A percentile compares a stretch with the other conserved stretches of the same genome.
These are phyloP conservation scores for Azorinus chamasolen DNA, from an alignment of 2,888 invertebrate species.

Conservation along the genomic window DNA sequence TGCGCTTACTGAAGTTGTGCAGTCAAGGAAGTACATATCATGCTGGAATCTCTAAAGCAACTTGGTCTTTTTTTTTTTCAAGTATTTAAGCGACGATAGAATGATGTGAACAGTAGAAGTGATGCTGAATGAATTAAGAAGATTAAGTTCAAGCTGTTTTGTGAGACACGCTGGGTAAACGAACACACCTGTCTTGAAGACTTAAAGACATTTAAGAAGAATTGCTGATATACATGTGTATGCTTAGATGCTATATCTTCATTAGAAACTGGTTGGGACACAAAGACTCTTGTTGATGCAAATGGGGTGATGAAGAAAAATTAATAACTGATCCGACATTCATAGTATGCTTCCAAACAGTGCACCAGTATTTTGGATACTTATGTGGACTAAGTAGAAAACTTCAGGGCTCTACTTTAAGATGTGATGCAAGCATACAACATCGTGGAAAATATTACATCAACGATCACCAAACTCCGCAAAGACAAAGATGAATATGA, in stretches of 20 bases:
- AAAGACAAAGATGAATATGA: slow-evolving; percentile 22
- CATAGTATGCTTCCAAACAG: slow-evolving; percentile 52
- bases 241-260: slow-evolving; percentile 52
- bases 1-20: slow-evolving; percentile 43
- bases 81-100: slow-evolving; percentile 55
- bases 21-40: slow-evolving; percentile 58
- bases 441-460: slow-evolving; percentile 24
- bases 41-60: slow-evolving; percentile 55
- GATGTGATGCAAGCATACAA: slow-evolving; percentile 40
- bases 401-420: slow-evolving; percentile 45
- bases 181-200: slow-evolving; percentile 43
- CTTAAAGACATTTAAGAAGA: slow-evolving; percentile 47
- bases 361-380: slow-evolving; percentile 45
- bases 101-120: no score
- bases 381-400: slow-evolving; percentile 31
- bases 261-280: slow-evolving; percentile 42
- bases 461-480: slow-evolving; percentile 18
- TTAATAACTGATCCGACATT: slow-evolving; percentile 41
- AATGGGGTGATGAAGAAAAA: slow-evolving; percentile 50
- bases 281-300: slow-evolving; percentile 49
- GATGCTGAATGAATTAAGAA: slow-evolving; percentile 30
- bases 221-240: slow-evolving; percentile 13
- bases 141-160: slow-evolving; percentile 47
- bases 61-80: slow-evolving; percentile 63
- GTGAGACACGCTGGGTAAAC: slow-evolving; percentile 51